Percentiles rank a stretch among this genome's conserved stretches.
These are phyloP conservation scores for Scatophagus argus DNA, from an alignment of 2,113 vertebrate species.

Conservation along the genomic window DNA sequence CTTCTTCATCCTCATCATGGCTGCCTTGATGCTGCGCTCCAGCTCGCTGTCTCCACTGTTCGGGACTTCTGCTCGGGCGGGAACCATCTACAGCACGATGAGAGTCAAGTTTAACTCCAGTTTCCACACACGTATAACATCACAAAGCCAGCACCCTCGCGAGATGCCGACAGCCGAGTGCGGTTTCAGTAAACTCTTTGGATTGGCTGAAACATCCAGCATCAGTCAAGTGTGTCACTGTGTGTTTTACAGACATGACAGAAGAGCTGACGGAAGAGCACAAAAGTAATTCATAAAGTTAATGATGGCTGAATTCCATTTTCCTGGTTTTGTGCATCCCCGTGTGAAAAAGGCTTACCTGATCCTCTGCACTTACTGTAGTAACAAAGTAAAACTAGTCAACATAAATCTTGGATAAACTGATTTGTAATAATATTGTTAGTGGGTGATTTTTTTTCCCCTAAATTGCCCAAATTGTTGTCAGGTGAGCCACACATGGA, in stretches of 20 bases:
- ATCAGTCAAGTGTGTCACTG: background rate
- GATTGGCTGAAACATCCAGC: background rate
- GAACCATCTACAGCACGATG: slow-evolving; percentile 53
- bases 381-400: background rate
- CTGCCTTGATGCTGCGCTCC: slow-evolving; percentile 93
- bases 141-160: background rate
- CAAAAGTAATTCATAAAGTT: too few relatives aligned
- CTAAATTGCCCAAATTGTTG: background rate
- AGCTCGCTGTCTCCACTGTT: slow-evolving; percentile 82
- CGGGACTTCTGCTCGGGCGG: slow-evolving; percentile 16
- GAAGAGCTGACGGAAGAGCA: too few relatives aligned
- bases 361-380: background rate
- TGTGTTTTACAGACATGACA: too few relatives aligned
- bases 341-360: background rate
- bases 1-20: slow-evolving; percentile 95
- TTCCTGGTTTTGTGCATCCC: too few relatives aligned
- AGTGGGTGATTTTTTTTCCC: background rate
- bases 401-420: background rate
- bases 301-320: too few relatives aligned
- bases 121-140: background rate
- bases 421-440: background rate
- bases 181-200: background rate
- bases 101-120: background rate
- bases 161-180: background rate
- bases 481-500: background rate